Percentiles rank a stretch among this genome's conserved stretches.
phyloP scores from a whole-genome alignment of 2,888 invertebrate genomes.

The Zelleria hepariella region DNA sequence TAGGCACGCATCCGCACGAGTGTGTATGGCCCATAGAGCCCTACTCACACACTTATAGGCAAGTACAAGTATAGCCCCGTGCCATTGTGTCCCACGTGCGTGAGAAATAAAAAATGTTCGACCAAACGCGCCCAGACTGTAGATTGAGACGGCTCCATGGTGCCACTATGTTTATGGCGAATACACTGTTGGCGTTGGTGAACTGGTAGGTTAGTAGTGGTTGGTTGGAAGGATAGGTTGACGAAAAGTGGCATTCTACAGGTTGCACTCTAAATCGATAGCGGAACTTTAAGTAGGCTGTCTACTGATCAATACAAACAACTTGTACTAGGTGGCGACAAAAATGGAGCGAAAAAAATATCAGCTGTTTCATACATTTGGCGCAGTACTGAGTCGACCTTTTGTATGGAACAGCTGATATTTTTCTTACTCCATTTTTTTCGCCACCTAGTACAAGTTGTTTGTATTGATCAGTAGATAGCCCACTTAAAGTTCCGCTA shows the following conservation, averaged over 20 bases:
- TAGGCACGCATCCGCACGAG: neutral
- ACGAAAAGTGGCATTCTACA: neutral
- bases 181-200: neutral
- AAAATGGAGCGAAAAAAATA: no score
- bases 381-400: no score
- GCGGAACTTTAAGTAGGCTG: no score
- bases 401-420: no score
- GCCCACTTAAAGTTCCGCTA: no score
- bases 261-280: no score
- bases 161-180: neutral
- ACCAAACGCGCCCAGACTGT: neutral
- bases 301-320: no score
- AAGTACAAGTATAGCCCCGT: neutral
- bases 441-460: no score
- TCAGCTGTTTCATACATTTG: no score
- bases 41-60: neutral
- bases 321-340: no score
- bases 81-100: neutral
- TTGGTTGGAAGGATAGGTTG: neutral
- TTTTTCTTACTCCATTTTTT: no score
- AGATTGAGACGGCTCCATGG: neutral
- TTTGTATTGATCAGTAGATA: no score
- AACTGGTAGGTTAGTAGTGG: neutral
- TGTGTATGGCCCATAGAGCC: neutral
- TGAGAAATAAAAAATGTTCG: neutral